Percentiles rank a stretch among this genome's conserved stretches.
phyloP scores from a whole-genome alignment of 2,888 invertebrate species.

The Neoascia interrupta region DNA sequence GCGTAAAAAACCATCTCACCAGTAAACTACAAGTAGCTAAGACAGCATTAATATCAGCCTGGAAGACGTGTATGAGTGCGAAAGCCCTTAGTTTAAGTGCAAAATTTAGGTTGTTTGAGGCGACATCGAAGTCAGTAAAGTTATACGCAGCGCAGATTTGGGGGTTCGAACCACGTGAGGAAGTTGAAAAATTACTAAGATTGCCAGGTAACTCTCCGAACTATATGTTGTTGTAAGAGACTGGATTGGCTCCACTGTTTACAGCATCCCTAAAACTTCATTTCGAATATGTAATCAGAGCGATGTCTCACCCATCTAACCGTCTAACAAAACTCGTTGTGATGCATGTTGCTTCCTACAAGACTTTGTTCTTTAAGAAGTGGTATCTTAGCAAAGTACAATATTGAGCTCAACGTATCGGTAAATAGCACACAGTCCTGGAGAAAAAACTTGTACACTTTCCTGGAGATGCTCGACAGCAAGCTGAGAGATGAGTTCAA shows the following conservation, averaged over 20 bases:
- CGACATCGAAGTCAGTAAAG: neutral
- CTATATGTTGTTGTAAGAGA: neutral
- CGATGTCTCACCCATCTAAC: neutral
- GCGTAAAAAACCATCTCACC: too few species aligned
- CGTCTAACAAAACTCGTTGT: neutral
- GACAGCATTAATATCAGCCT: too few species aligned
- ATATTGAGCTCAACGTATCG: neutral
- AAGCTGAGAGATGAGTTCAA: too few species aligned
- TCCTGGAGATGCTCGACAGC: too few species aligned
- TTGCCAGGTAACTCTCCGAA: neutral
- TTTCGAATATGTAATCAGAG: too few species aligned
- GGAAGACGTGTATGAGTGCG: too few species aligned
- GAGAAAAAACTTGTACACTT: too few species aligned
- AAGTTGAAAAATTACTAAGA: neutral
- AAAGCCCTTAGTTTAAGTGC: too few species aligned
- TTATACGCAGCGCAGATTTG: neutral
- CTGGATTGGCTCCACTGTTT: neutral
- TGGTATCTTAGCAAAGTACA: neutral
- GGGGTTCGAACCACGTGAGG: neutral
- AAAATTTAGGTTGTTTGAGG: neutral
- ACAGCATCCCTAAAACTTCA: too few species aligned
- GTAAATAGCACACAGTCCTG: neutral
- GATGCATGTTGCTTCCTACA: neutral
- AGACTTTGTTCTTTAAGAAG: neutral
- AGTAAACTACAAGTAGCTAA: neutral